Conservation (phyloP, 2,888 invertebrate species). For the Tenthredo mesomela region DNA sequence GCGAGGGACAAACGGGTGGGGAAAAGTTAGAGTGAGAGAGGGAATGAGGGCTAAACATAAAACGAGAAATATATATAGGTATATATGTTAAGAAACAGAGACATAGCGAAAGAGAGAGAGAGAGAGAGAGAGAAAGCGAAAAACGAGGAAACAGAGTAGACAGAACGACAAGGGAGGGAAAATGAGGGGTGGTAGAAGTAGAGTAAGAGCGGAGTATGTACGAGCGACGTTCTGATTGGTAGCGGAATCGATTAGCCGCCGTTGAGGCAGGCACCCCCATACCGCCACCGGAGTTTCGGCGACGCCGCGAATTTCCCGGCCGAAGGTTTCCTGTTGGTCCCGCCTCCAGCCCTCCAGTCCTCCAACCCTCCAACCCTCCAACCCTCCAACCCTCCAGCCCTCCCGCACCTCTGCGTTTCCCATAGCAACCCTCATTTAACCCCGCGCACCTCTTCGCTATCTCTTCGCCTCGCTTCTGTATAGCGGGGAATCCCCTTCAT, state of each 20-base stretch:
- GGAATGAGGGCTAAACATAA: neutral
- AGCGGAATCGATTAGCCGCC: constrained; percentile 75
- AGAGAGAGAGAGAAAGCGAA: constrained; percentile 29
- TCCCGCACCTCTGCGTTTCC: constrained; percentile 67
- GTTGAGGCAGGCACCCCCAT: constrained; percentile 49
- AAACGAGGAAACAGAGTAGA: constrained; percentile 53
- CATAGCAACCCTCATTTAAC: constrained; percentile 72
- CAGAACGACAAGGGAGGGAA: constrained; percentile 53
- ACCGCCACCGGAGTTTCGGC: constrained; percentile 66
- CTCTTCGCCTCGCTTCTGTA: neutral
- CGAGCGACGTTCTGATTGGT: constrained; percentile 70
- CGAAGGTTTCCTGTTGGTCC: constrained; percentile 72
- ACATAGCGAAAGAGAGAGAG: neutral
- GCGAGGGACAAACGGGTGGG: constrained; percentile 41
- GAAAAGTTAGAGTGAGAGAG: constrained; percentile 50
- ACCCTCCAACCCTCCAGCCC: constrained; percentile 57
- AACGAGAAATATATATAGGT: neutral
- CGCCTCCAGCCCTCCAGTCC: constrained; percentile 58
- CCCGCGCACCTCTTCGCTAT: constrained; percentile 45
- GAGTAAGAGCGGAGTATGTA: constrained; percentile 67
- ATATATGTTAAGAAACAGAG: neutral
- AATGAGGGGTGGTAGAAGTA: constrained; percentile 58
- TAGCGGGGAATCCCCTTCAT: constrained; percentile 13
- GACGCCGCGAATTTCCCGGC: constrained; percentile 75
- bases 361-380: constrained; percentile 51